A percentile compares a stretch with the other conserved stretches of the same genome.
Evolutionary conservation across 64 coral and sea anemone species (phyloP).

Genomic region (Acropora tenuis): DNA sequence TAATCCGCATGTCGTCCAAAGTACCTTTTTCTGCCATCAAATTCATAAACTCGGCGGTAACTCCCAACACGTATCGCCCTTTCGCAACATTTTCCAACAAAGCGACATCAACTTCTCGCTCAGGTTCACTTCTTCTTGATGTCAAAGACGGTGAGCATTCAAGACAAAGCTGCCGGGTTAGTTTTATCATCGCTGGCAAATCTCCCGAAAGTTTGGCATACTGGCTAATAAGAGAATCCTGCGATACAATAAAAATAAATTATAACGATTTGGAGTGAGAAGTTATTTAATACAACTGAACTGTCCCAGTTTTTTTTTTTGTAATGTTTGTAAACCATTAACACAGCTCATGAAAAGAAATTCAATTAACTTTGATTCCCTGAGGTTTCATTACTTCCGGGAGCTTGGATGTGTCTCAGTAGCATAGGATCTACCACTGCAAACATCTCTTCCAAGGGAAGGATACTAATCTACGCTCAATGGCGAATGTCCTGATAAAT

Average conservation of each 20-base stretch:
- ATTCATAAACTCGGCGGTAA: constrained; percentile 35
- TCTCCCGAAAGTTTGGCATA: constrained; percentile 9
- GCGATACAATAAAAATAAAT: not conserved
- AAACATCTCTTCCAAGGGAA: too few relatives aligned
- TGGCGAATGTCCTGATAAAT: too few relatives aligned
- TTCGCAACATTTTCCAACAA: constrained; percentile 47
- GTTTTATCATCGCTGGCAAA: constrained; percentile 33
- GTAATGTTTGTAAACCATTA: too few relatives aligned
- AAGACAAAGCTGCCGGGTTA: constrained; percentile 4
- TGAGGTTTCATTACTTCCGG: too few relatives aligned
- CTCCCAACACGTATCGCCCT: constrained; percentile 14
- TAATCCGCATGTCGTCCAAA: not conserved
- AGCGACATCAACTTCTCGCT: constrained; percentile 30
- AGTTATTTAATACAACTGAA: too few relatives aligned
- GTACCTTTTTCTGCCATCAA: not conserved
- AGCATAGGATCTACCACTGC: too few relatives aligned
- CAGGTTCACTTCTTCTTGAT: not conserved
- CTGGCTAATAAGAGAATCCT: constrained; percentile 39
- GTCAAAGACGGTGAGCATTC: constrained; percentile 12
- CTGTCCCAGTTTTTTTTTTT: too few relatives aligned
- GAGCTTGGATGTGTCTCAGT: too few relatives aligned
- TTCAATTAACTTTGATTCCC: too few relatives aligned
- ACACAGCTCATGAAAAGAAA: too few relatives aligned
- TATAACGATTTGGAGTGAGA: too few relatives aligned
- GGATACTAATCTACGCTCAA: too few relatives aligned